Evolutionary conservation across 2,797 vertebrate genomes (phyloP).

Genomic region (Paguma larvata): DNA sequence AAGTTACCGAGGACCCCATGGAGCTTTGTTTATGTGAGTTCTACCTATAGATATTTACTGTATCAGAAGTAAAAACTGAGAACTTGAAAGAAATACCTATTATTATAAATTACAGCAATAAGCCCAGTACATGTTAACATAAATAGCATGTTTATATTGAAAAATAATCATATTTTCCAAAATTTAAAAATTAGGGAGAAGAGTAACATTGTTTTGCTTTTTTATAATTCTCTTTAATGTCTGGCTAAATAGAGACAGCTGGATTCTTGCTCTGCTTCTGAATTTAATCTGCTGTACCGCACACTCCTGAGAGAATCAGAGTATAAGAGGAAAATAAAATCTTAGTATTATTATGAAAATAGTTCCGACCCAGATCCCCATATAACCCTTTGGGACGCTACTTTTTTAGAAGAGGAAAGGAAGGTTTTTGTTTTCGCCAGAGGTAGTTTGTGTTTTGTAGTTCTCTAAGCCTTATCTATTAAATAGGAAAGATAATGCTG

Average conservation of each 20-base stretch:
- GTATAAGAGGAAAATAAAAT: constrained; percentile 43
- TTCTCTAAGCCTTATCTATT: constrained; percentile 21
- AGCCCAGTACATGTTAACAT: not conserved
- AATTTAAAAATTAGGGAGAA: not conserved
- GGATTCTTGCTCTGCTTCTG: constrained; percentile 13
- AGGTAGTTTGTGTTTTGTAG: constrained; percentile 13
- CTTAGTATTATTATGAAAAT: constrained; percentile 26
- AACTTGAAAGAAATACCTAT: not conserved
- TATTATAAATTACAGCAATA: constrained; percentile 8
- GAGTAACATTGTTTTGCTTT: constrained; percentile 1
- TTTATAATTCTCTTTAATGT: constrained; percentile 11
- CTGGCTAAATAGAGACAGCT: not conserved
- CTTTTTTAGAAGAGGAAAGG: not conserved
- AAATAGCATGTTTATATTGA: not conserved
- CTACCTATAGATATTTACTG: not conserved
- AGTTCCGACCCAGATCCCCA: constrained; percentile 18
- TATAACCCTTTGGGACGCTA: not conserved
- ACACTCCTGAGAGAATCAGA: not conserved
- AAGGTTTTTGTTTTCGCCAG: constrained; percentile 9
- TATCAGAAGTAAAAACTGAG: not conserved
- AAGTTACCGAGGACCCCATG: not conserved
- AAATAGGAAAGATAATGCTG: constrained; percentile 17
- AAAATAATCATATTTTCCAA: not conserved
- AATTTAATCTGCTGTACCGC: not conserved
- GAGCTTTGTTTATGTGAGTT: not conserved